phyloP scores from a whole-genome alignment of 2,113 vertebrate species.

The Columba janthina region DNA sequence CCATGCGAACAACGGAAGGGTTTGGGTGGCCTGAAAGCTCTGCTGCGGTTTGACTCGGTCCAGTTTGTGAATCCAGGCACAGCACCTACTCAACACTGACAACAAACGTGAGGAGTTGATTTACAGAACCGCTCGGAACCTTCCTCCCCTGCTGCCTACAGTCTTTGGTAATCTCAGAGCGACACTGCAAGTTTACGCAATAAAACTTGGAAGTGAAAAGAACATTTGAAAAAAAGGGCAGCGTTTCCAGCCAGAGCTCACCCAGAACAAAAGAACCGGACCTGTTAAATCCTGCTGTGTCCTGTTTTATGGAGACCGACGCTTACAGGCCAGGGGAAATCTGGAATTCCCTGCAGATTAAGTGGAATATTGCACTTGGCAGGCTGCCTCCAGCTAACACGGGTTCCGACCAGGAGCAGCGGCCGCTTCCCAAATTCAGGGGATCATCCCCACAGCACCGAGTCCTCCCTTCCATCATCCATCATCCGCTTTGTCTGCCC shows the following conservation, averaged over 20 bases:
- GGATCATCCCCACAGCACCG: neutral
- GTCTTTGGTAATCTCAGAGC: conserved; percentile 39
- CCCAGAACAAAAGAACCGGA: neutral
- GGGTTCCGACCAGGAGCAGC: neutral
- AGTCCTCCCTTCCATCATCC: neutral
- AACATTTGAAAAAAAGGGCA: neutral
- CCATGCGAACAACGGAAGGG: neutral
- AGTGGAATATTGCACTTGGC: conserved; percentile 46
- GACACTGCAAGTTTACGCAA: neutral
- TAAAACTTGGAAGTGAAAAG: neutral
- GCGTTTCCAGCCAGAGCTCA: neutral
- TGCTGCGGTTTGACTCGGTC: accelerated
- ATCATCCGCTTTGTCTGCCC: neutral
- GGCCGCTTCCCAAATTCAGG: neutral
- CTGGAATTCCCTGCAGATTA: neutral
- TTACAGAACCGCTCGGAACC: neutral
- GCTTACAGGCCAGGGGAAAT: neutral
- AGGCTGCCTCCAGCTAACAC: neutral
- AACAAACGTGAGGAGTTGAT: neutral
- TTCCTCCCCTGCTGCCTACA: neutral
- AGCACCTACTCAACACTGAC: neutral
- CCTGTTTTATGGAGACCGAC: neutral
- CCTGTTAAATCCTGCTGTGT: neutral
- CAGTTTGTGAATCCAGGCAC: neutral
- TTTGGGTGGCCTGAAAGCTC: neutral